A percentile compares a stretch with the other conserved stretches of the same genome.
phyloP scores from a whole-genome alignment of 2,888 invertebrate genomes.

The Leucophenga maculata region DNA sequence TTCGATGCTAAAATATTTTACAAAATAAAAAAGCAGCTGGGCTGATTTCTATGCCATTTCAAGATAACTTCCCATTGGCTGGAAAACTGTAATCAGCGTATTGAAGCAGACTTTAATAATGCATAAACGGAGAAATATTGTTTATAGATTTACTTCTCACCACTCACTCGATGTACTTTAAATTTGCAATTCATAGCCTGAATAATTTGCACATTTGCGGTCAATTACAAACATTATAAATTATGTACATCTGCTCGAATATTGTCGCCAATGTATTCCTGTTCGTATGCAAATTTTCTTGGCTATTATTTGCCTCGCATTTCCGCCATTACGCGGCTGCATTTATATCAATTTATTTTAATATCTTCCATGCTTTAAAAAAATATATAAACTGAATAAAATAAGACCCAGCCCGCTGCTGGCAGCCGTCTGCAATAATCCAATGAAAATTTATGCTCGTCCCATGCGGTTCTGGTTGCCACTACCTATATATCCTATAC shows the following conservation, averaged over 20 bases:
- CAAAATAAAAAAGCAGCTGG: too few species aligned
- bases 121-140: too few species aligned
- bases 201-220: not conserved
- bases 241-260: constrained; percentile 9
- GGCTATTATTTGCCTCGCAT: not conserved
- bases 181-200: too few species aligned
- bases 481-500: not conserved
- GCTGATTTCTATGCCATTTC: too few species aligned
- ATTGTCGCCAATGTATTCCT: not conserved
- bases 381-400: too few species aligned
- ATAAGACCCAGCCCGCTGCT: not conserved
- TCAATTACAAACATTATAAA: constrained; percentile 6
- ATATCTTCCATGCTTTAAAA: not conserved
- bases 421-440: not conserved
- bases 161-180: too few species aligned
- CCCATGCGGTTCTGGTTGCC: not conserved
- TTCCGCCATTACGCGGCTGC: not conserved
- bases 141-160: too few species aligned
- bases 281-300: constrained; percentile 11
- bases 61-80: too few species aligned
- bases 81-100: too few species aligned
- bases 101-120: too few species aligned
- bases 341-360: constrained; percentile 2
- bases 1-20: too few species aligned
- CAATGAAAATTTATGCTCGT: not conserved